A percentile compares a stretch with the other conserved stretches of the same genome.
These are phyloP conservation scores for Salarias fasciatus DNA, from an alignment of 2,797 vertebrate species.

Conservation along the genomic window DNA sequence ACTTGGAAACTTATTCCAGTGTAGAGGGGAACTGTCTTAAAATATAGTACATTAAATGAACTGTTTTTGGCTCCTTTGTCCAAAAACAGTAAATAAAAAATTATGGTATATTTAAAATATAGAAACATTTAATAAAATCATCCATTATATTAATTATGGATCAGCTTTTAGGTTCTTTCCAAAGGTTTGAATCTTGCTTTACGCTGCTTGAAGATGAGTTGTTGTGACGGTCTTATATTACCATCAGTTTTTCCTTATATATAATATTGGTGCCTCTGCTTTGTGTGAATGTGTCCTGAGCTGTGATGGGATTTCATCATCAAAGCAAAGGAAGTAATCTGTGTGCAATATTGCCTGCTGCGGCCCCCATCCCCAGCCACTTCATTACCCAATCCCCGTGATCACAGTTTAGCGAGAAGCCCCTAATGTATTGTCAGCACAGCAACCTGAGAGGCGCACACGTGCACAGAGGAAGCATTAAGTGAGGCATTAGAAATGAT, in stretches of 20 bases:
- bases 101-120: no score
- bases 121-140: no score
- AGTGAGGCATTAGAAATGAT: conserved; percentile 66
- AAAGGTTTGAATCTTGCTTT: not conserved
- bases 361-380: conserved; percentile 22
- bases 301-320: conserved; percentile 23
- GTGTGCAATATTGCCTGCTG: conserved; percentile 13
- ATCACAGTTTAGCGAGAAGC: conserved; percentile 32
- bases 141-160: no score
- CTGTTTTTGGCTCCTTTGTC: no score
- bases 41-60: no score
- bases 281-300: conserved; percentile 9
- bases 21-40: no score
- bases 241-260: not conserved
- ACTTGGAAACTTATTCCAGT: no score
- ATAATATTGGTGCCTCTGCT: not conserved
- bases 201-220: not conserved
- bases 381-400: conserved; percentile 44
- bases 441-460: conserved; percentile 29
- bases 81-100: no score
- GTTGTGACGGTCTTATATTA: not conserved
- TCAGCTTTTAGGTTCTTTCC: no score
- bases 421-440: conserved; percentile 55
- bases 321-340: conserved; percentile 22
- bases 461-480: conserved; percentile 40